phyloP scores from a whole-genome alignment of 2,113 vertebrate genomes.

The Abramis brama region DNA sequence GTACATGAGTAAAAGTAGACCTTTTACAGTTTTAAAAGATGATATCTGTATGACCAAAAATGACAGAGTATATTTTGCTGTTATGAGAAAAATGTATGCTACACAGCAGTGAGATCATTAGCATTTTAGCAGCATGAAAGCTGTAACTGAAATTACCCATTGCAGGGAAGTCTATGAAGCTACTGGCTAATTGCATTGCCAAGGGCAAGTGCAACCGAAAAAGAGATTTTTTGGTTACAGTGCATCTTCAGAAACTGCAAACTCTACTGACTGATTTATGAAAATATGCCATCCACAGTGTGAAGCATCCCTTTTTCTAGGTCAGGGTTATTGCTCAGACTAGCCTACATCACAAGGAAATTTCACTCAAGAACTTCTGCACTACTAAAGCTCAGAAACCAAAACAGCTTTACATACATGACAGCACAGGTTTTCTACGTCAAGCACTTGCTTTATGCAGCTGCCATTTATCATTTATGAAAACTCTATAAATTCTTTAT shows the following conservation, averaged over 20 bases:
- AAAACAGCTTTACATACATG: conserved; percentile 12
- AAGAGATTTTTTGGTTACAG: background rate
- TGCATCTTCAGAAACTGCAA: conserved; percentile 2
- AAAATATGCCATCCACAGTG: background rate
- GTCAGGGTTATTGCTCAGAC: conserved; percentile 25
- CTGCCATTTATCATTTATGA: conserved; percentile 27
- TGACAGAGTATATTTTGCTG: too few species aligned
- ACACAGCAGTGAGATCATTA: conserved; percentile 47
- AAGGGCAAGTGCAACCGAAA: background rate
- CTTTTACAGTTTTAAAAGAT: too few species aligned
- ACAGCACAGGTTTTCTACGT: conserved; percentile 3
- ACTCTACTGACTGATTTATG: conserved; percentile 24
- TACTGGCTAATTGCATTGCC: conserved; percentile 54
- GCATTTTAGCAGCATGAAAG: conserved; percentile 37
- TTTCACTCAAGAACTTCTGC: background rate
- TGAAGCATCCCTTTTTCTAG: conserved; percentile 6
- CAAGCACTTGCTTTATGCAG: background rate
- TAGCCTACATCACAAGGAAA: background rate
- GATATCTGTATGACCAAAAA: too few species aligned
- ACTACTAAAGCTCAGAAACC: background rate
- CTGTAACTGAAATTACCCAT: conserved; percentile 53
- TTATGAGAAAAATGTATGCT: conserved; percentile 37
- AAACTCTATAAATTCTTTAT: background rate
- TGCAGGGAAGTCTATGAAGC: conserved; percentile 30
- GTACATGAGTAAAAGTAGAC: too few species aligned